A percentile compares a stretch with the other conserved stretches of the same genome.
Conservation (phyloP, 1,140 invertebrate genomes). For the Phocides pigmalion region DNA sequence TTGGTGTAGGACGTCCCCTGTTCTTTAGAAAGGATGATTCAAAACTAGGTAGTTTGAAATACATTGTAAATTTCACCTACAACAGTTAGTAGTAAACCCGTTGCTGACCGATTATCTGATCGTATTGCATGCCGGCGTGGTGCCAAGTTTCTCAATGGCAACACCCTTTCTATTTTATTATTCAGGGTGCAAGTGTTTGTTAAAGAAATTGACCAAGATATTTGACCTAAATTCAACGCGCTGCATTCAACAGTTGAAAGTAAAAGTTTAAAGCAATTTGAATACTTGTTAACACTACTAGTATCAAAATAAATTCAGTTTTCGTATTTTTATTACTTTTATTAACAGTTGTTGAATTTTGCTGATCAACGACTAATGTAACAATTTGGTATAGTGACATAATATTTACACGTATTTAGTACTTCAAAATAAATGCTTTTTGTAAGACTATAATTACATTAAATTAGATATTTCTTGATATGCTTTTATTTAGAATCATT, state of each 20-base stretch:
- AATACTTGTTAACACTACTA: not conserved
- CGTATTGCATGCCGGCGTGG: conserved; percentile 1
- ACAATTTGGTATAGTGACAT: no score
- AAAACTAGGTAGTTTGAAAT: no score
- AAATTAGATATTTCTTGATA: no score
- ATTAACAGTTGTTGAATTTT: no score
- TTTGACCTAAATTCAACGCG: conserved; percentile 16
- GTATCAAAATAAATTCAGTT: not conserved
- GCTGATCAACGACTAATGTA: no score
- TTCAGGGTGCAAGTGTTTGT: conserved; percentile 25
- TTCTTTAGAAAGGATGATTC: no score
- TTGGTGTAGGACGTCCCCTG: no score
- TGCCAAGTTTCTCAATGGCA: conserved; percentile 28
- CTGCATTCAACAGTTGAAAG: conserved; percentile 21
- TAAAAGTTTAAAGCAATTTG: conserved; percentile 16
- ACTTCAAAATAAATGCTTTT: no score
- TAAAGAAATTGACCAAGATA: conserved; percentile 32
- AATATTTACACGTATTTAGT: no score
- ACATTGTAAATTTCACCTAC: not conserved
- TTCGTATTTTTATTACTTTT: not conserved
- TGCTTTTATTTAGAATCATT: no score
- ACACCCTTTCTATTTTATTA: conserved; percentile 26
- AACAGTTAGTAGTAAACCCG: not conserved
- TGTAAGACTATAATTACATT: no score
- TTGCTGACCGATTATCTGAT: conserved; percentile 7